A percentile compares a stretch with the other conserved stretches of the same genome.
phyloP scores from a whole-genome alignment of 1,140 invertebrate genomes.

The Trissolcus basalis region DNA sequence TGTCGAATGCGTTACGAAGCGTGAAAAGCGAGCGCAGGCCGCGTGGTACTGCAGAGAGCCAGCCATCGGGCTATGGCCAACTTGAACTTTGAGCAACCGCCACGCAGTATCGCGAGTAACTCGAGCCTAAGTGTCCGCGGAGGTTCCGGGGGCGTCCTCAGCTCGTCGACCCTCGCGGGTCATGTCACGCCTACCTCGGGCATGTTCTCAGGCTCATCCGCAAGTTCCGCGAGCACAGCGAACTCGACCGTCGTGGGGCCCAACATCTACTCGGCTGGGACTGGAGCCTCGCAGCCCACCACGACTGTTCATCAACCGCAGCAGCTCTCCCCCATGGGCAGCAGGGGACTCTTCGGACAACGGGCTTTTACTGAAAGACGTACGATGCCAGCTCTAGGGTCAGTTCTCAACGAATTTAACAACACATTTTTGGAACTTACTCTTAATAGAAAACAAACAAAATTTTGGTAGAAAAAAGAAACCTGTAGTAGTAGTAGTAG shows the following conservation, averaged over 20 bases:
- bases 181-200: constrained; percentile 84
- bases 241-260: constrained; percentile 71
- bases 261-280: constrained; percentile 70
- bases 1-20: not conserved
- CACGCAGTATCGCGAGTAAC: constrained; percentile 82
- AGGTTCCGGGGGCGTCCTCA: constrained; percentile 77
- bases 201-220: constrained; percentile 79
- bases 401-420: constrained; percentile 62
- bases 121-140: constrained; percentile 80
- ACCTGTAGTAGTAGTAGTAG: too few relatives aligned
- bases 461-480: too few relatives aligned
- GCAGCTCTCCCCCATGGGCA: constrained; percentile 81
- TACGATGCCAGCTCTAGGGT: constrained; percentile 83
- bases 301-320: constrained; percentile 73
- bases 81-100: constrained; percentile 88
- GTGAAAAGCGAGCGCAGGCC: not conserved
- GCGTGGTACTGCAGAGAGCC: not conserved
- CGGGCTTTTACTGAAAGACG: constrained; percentile 86
- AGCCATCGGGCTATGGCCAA: constrained; percentile 84
- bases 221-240: constrained; percentile 69
- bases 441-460: too few relatives aligned
- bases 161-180: constrained; percentile 80
- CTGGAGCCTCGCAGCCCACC: constrained; percentile 62
- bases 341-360: constrained; percentile 83
- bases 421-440: constrained; percentile 7